phyloP scores from a whole-genome alignment of 2,888 invertebrate species.

The Willowsia nigromaculata region DNA sequence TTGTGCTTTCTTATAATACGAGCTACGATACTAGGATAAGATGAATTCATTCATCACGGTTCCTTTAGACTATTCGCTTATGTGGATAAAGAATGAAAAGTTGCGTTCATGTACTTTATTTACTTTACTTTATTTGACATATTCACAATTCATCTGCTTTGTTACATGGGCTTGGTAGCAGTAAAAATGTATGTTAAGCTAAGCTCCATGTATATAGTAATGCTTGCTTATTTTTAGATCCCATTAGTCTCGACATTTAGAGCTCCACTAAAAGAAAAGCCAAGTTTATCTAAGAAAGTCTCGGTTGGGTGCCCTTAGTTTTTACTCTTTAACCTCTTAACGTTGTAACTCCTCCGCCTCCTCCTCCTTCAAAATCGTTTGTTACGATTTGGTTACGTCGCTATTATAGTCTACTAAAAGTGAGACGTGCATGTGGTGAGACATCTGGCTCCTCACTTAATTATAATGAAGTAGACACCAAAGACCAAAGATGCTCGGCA shows the following conservation, averaged over 20 bases:
- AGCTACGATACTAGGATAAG: background rate
- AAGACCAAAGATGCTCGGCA: background rate
- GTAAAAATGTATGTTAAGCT: background rate
- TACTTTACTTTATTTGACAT: background rate
- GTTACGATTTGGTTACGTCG: background rate
- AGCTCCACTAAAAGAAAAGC: slow-evolving; percentile 26
- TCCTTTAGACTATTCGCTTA: background rate
- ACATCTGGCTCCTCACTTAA: slow-evolving; percentile 48
- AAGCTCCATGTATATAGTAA: background rate
- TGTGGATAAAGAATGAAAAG: background rate
- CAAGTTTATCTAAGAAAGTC: slow-evolving; percentile 51
- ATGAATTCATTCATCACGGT: slow-evolving; percentile 22
- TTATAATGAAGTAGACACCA: background rate
- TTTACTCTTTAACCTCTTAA: slow-evolving; percentile 55
- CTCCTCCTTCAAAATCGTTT: background rate
- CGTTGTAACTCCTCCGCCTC: slow-evolving; percentile 1
- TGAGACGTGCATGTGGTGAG: background rate
- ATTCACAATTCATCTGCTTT: background rate
- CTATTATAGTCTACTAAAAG: background rate
- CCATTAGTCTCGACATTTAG: slow-evolving; percentile 61
- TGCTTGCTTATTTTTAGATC: slow-evolving; percentile 59
- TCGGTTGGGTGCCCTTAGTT: slow-evolving; percentile 63
- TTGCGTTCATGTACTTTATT: background rate
- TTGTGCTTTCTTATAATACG: background rate
- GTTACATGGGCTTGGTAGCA: background rate